Conservation (phyloP, 2,888 invertebrate species). For the Exephanes ischioxanthus region DNA sequence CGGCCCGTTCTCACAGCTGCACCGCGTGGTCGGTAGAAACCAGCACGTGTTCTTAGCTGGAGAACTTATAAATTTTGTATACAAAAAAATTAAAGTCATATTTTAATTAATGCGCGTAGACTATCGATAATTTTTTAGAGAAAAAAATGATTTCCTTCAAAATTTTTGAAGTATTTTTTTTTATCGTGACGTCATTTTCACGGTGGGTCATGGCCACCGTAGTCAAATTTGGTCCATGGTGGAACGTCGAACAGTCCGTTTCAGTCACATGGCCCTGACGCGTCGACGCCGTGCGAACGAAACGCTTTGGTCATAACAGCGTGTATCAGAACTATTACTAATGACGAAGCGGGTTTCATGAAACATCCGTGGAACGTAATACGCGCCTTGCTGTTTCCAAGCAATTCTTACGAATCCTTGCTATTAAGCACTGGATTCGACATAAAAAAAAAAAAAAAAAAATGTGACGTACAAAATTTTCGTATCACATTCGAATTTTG, state of each 20-base stretch:
- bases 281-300: not conserved
- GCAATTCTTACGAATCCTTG: no score
- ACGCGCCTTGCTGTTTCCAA: not conserved
- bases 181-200: conserved; percentile 3
- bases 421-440: not conserved
- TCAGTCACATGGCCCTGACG: conserved; percentile 17
- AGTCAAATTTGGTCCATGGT: conserved; percentile 5
- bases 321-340: not conserved
- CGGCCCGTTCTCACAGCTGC: conserved; percentile 49
- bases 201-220: conserved; percentile 15
- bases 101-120: not conserved
- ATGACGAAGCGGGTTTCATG: not conserved
- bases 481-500: no score
- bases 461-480: no score
- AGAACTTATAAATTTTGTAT: not conserved
- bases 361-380: not conserved
- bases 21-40: conserved; percentile 56
- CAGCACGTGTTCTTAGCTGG: conserved; percentile 50
- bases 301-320: conserved; percentile 4
- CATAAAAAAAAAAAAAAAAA: not conserved
- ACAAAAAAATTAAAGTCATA: not conserved
- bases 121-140: not conserved
- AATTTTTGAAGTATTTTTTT: not conserved
- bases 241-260: not conserved
- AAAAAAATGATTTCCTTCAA: not conserved